Percentiles rank a stretch among this genome's conserved stretches.
Evolutionary conservation across 2,797 vertebrate genomes (phyloP).

Genomic region (Micrastur ruficollis): DNA sequence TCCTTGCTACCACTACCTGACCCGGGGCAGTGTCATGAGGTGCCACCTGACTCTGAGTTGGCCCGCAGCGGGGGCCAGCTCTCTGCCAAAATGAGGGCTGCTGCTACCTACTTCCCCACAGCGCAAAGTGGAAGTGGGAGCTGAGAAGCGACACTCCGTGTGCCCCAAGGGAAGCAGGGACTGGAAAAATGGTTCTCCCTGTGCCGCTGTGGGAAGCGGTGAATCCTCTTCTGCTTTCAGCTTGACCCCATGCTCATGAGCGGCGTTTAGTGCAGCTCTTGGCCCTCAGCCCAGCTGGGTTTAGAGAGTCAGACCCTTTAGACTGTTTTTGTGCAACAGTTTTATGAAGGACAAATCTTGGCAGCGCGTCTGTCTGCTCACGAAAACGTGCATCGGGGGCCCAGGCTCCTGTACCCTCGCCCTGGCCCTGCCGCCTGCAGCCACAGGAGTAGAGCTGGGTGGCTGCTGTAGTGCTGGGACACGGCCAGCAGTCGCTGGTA

Average conservation of each 20-base stretch:
- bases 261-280: not conserved
- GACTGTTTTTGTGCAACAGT: not conserved
- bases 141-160: not conserved
- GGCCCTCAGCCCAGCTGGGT: not conserved
- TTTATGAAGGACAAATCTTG: not conserved
- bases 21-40: not conserved
- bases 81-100: not conserved
- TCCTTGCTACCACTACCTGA: not conserved
- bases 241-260: not conserved
- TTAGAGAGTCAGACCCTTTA: not conserved
- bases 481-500: not conserved
- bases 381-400: not conserved
- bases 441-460: not conserved
- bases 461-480: not conserved
- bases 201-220: not conserved
- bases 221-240: not conserved
- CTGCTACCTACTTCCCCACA: not conserved
- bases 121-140: not conserved
- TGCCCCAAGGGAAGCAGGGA: not conserved
- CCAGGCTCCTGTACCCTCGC: not conserved
- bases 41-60: not conserved
- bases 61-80: rapidly evolving
- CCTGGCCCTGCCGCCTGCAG: not conserved
- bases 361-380: not conserved
- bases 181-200: not conserved